Evolutionary conservation across 2,113 vertebrate species (phyloP).

Genomic region (Hoplias malabaricus): DNA sequence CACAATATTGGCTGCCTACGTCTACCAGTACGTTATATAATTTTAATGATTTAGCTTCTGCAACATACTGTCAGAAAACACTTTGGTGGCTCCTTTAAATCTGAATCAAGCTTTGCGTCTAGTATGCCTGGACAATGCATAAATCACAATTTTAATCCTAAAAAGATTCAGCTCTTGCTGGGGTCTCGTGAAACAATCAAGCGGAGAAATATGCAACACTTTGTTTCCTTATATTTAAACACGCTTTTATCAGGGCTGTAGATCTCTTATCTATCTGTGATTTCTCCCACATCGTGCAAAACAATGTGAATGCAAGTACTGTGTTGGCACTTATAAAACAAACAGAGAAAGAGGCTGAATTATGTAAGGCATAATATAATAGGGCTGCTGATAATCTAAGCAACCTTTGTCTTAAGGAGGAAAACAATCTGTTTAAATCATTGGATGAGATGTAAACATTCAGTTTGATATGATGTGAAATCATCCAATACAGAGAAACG

Average conservation of each 20-base stretch:
- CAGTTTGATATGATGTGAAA: too few species aligned
- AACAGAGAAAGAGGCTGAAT: background rate
- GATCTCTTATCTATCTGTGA: constrained; percentile 47
- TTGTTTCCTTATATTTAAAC: constrained; percentile 66
- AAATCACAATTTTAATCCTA: constrained; percentile 41
- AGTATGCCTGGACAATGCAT: background rate
- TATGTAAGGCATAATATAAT: background rate
- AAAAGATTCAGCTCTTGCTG: constrained; percentile 15
- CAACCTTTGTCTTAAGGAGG: background rate
- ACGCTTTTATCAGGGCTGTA: constrained; percentile 57
- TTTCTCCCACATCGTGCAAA: constrained; percentile 65
- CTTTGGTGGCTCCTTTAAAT: background rate
- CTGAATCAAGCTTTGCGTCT: background rate
- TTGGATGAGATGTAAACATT: too few species aligned
- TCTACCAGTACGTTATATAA: background rate
- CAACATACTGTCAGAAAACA: background rate
- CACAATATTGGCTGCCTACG: background rate
- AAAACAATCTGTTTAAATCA: too few species aligned
- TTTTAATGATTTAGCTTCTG: background rate
- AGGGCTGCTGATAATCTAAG: background rate
- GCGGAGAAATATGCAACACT: background rate
- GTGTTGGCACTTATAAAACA: constrained; percentile 7
- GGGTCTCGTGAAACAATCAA: constrained; percentile 23
- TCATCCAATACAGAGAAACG: too few species aligned
- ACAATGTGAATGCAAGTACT: constrained; percentile 32